Evolutionary conservation across 2,797 vertebrate species (phyloP).

Genomic region (Ambastaia sidthimunki): DNA sequence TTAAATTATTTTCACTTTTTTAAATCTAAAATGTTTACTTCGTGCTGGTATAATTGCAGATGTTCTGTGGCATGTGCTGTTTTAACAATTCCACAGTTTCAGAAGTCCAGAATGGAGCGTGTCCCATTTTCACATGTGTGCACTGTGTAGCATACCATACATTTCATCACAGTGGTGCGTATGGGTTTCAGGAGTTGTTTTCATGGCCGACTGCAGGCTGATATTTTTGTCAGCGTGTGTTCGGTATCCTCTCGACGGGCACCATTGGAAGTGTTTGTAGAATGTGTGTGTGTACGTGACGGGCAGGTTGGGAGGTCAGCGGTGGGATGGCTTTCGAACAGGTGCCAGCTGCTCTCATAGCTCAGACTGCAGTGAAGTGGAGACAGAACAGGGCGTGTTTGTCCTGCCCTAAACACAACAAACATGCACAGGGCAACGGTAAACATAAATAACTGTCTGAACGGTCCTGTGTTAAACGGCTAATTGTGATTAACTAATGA

Average conservation of each 20-base stretch:
- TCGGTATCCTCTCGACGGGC: slow-evolving; percentile 38
- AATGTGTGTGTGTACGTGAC: slow-evolving; percentile 14
- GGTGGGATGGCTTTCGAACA: slow-evolving; percentile 40
- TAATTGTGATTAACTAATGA: not conserved
- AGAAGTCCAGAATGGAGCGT: slow-evolving; percentile 56
- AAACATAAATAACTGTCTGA: not conserved
- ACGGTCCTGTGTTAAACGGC: not conserved
- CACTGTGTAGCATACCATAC: slow-evolving; percentile 67
- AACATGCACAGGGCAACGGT: slow-evolving; percentile 14
- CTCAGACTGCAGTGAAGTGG: slow-evolving; percentile 38
- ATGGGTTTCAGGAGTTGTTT: slow-evolving; percentile 43
- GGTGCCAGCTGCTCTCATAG: slow-evolving; percentile 55
- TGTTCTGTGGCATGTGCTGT: slow-evolving; percentile 34
- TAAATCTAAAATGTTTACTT: too few relatives aligned
- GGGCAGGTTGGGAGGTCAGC: slow-evolving; percentile 39
- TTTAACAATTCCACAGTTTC: slow-evolving; percentile 60
- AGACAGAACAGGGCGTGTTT: slow-evolving; percentile 32
- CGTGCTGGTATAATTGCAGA: too few relatives aligned
- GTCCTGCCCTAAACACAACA: slow-evolving; percentile 41
- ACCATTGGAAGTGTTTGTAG: slow-evolving; percentile 35
- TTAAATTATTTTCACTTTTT: not conserved
- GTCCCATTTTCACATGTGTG: slow-evolving; percentile 65
- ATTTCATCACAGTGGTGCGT: slow-evolving; percentile 55
- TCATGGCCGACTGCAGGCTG: slow-evolving; percentile 24
- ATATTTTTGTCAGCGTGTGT: slow-evolving; percentile 50